phyloP scores from a whole-genome alignment of 2,888 invertebrate species.

The Drosophila recens region DNA sequence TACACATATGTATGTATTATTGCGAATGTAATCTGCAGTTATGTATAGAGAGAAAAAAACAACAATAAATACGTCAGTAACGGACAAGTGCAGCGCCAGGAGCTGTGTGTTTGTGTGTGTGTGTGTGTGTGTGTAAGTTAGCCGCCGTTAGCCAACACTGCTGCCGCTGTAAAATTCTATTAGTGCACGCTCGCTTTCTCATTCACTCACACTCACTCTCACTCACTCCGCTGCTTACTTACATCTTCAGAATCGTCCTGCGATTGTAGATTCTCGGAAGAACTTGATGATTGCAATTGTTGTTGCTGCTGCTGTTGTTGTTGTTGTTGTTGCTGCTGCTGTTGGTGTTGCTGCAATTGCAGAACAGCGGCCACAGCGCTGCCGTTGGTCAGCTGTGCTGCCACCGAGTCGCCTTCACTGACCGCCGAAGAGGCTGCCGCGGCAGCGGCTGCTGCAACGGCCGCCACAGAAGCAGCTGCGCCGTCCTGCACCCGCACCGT shows the following conservation, averaged over 20 bases:
- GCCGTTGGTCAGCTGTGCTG: constrained; percentile 69
- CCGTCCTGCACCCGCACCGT: constrained; percentile 74
- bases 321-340: constrained; percentile 66
- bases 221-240: constrained; percentile 50
- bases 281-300: constrained; percentile 83
- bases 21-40: constrained; percentile 46
- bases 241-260: constrained; percentile 84
- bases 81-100: constrained; percentile 57
- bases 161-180: constrained; percentile 34
- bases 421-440: constrained; percentile 64
- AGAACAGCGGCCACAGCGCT: constrained; percentile 64
- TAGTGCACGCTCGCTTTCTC: constrained; percentile 18
- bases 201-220: constrained; percentile 24
- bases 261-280: constrained; percentile 84
- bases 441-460: constrained; percentile 72
- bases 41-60: constrained; percentile 27
- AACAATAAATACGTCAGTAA: constrained; percentile 42
- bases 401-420: constrained; percentile 65
- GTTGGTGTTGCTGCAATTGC: constrained; percentile 62
- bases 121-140: constrained; percentile 5
- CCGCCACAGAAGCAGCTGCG: constrained; percentile 72
- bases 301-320: constrained; percentile 77
- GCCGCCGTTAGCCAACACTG: constrained; percentile 47
- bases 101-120: constrained; percentile 27
- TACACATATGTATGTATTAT: constrained; percentile 11